Evolutionary conservation across 1,140 invertebrate species (phyloP).

Genomic region (Psilanteris sp.): DNA sequence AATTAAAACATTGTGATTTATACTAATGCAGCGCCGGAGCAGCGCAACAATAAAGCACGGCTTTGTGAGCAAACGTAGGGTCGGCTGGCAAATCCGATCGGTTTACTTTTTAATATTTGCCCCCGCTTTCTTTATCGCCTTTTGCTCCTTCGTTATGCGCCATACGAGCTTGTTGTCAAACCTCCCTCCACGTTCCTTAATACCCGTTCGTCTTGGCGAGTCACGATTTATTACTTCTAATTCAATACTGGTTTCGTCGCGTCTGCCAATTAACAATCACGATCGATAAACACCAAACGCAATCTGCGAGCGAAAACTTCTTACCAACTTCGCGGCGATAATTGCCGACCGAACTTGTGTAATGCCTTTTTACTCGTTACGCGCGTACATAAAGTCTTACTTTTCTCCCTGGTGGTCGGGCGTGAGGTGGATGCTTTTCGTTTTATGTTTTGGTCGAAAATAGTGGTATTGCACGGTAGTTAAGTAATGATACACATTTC

Average conservation of each 20-base stretch:
- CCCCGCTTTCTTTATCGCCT: slow-evolving; percentile 69
- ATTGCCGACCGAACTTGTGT: slow-evolving; percentile 10
- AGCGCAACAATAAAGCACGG: slow-evolving; percentile 51
- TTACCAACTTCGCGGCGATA: slow-evolving; percentile 1
- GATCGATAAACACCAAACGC: slow-evolving; percentile 37
- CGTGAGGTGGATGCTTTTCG: too few relatives aligned
- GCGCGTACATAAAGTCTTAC: too few relatives aligned
- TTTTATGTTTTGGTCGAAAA: too few relatives aligned
- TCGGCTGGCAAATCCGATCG: slow-evolving; percentile 66
- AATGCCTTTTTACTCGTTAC: too few relatives aligned
- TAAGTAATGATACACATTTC: too few relatives aligned
- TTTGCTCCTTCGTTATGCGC: slow-evolving; percentile 48
- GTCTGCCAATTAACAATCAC: slow-evolving; percentile 57
- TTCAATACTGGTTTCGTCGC: slow-evolving; percentile 69
- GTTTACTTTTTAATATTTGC: slow-evolving; percentile 78
- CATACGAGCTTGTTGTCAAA: slow-evolving; percentile 27
- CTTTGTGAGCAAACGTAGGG: slow-evolving; percentile 15
- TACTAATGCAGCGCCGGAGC: slow-evolving; percentile 28
- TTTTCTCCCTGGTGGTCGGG: too few relatives aligned
- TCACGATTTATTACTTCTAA: slow-evolving; percentile 77
- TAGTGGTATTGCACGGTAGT: too few relatives aligned
- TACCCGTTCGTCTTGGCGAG: slow-evolving; percentile 63
- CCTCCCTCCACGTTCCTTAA: slow-evolving; percentile 64
- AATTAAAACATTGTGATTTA: slow-evolving; percentile 58
- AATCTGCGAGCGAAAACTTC: slow-evolving; percentile 19